Conservation (phyloP, 2,113 vertebrate species). For the Gadus chalcogrammus region DNA sequence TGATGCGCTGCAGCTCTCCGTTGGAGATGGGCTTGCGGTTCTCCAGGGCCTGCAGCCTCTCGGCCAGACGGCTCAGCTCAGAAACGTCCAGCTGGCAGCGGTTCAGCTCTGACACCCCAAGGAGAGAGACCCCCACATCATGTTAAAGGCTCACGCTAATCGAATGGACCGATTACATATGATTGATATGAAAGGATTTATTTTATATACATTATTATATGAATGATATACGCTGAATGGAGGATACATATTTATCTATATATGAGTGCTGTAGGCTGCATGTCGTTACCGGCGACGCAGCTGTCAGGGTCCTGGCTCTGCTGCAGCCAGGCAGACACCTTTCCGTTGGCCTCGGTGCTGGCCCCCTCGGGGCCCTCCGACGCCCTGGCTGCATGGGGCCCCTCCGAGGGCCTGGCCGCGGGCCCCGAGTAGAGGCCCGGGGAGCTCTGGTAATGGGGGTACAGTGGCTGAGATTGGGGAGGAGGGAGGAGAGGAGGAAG, state of each 20-base stretch:
- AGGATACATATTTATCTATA: background rate
- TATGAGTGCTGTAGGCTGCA: background rate
- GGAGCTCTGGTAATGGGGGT: constrained; percentile 15
- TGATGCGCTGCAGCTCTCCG: constrained; percentile 66
- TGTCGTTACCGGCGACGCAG: constrained; percentile 70
- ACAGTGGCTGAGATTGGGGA: background rate
- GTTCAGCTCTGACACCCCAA: constrained; percentile 69
- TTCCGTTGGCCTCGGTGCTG: constrained; percentile 60
- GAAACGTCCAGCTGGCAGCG: constrained; percentile 83
- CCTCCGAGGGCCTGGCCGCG: constrained; percentile 34
- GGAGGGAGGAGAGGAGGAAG: background rate
- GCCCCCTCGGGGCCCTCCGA: constrained; percentile 20
- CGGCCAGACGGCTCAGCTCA: constrained; percentile 79
- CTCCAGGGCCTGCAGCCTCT: constrained; percentile 80
- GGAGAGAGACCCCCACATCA: background rate
- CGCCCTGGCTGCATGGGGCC: constrained; percentile 8
- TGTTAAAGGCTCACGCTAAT: too few species aligned
- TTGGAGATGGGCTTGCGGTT: constrained; percentile 75
- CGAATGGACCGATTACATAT: too few species aligned
- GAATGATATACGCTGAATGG: background rate
- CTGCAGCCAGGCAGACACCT: constrained; percentile 85
- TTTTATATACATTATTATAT: background rate
- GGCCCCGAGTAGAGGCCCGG: constrained; percentile 68
- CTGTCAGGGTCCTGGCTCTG: constrained; percentile 78
- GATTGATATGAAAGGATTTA: background rate